Evolutionary conservation across 2,888 invertebrate genomes (phyloP), one percentile per base, ranked within the genome.

Genomic region (Mayetiola destructor): DNA sequence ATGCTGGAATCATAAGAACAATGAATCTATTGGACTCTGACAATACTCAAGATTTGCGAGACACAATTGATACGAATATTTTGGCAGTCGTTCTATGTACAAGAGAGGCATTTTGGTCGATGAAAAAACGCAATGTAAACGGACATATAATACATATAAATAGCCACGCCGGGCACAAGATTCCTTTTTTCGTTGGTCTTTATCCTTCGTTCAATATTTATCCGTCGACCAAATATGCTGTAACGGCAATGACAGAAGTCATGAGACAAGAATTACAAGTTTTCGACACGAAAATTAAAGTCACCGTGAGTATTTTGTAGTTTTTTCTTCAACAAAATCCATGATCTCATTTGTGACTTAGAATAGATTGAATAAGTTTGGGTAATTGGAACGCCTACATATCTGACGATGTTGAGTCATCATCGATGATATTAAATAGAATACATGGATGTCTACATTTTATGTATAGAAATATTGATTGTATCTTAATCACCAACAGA

Each of bases 81-180:
- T 72, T 70, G 62, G 77, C 73, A 2, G 64, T 73, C 1, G 64
- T 76, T 0, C 58, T 72, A 55, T 77, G 77, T 63, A 70, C 75
- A 0, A 71, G 75, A 3, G 70, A 69, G 20, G 78, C 77, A 2
- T 68, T 76, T 18, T 66, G 68, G 1, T 75, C 75, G 1, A 78
- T 79, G 78, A 71, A 65, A 57, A 63, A 63, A 18, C 65, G 68
- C 1, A 69, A 73, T 1, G 62, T 67, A 27, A 73, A 76, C 61
- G 77, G 77, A 1, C 76, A 77, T 60, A 69, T 78, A 23, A 66
- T 78, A 27, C 65, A 75, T 20, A 68, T 77, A 30, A 75, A 73
- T 58, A 71, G 72, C 59, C 60, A 67, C 16, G 40, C 64, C n/a
- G 71, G 71, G 0, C 72, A 72, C 59, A 66, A 60, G 29, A 59